Percentiles rank a stretch among this genome's conserved stretches.
These are phyloP conservation scores for Triplophysa tibetana DNA, from an alignment of 2,113 vertebrate genomes.

Conservation along the genomic window DNA sequence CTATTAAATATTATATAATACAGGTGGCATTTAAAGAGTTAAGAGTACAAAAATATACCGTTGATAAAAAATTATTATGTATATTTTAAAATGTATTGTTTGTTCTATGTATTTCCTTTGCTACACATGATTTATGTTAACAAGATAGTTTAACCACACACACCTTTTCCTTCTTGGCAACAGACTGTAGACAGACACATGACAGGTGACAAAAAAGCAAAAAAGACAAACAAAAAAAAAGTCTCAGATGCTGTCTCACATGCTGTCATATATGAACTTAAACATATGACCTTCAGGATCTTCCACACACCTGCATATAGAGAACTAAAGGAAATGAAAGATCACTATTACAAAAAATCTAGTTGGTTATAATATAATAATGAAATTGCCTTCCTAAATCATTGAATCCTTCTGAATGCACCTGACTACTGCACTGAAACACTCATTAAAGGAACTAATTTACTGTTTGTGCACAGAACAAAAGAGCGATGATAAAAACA, in stretches of 20 bases:
- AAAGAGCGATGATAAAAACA: slow-evolving; percentile 34
- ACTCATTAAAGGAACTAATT: slow-evolving; percentile 5
- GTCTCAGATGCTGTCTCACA: neutral
- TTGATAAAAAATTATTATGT: too few species aligned
- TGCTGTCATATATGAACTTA: neutral
- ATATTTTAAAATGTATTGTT: too few species aligned
- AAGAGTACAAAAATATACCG: too few species aligned
- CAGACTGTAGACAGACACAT: slow-evolving; percentile 39
- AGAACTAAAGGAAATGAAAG: neutral
- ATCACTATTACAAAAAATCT: neutral
- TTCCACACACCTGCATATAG: neutral
- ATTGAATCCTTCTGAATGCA: neutral
- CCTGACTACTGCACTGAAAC: neutral
- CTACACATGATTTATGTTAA: too few species aligned
- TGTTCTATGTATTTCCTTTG: too few species aligned
- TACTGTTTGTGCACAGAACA: neutral
- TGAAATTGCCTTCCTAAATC: neutral
- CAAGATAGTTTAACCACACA: neutral
- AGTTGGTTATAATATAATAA: neutral
- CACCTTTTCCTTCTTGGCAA: slow-evolving; percentile 65
- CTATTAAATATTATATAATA: too few species aligned
- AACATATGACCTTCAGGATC: neutral
- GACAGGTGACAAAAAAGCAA: neutral
- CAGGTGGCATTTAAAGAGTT: too few species aligned
- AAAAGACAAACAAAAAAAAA: neutral